A percentile compares a stretch with the other conserved stretches of the same genome.
These are phyloP conservation scores for Dendrocincla fuliginosa DNA, from an alignment of 2,797 vertebrate genomes.

Conservation along the genomic window DNA sequence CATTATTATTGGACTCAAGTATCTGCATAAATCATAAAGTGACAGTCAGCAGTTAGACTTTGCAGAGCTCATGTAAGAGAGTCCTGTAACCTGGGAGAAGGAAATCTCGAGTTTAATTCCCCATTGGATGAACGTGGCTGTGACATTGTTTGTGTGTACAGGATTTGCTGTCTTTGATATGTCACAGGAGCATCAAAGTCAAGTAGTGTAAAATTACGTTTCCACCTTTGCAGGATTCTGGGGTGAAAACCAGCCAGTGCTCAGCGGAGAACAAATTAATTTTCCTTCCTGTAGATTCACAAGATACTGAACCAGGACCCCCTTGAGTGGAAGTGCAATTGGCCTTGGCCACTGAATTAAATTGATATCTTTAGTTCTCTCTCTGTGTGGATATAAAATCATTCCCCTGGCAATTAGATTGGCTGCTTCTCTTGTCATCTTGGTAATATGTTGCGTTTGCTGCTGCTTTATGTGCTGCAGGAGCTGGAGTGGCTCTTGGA, in stretches of 20 bases:
- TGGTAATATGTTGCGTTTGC: background rate
- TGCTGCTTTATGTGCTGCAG: conserved; percentile 66
- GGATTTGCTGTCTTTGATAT: background rate
- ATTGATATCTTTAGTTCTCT: background rate
- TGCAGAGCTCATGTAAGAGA: background rate
- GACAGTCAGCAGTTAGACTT: background rate
- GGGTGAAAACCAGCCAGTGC: background rate
- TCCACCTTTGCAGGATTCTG: conserved; percentile 9
- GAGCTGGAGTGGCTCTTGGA: conserved; percentile 91
- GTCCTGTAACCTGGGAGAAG: background rate
- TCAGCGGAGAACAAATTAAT: conserved; percentile 5
- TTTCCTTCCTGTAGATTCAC: background rate
- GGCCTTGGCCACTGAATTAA: background rate
- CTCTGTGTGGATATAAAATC: background rate
- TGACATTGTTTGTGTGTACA: rapidly evolving
- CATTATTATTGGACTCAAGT: background rate
- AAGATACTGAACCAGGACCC: background rate
- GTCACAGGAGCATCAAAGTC: conserved; percentile 13
- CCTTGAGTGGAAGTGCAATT: background rate
- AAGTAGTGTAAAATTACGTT: conserved; percentile 34
- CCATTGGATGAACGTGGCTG: background rate
- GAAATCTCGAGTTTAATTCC: background rate
- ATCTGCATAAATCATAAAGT: background rate
- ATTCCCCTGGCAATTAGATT: background rate
- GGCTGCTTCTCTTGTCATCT: background rate